Evolutionary conservation across 1,140 invertebrate genomes (phyloP), one percentile per base, ranked within the genome.

Genomic region (Ephestia elutella): DNA sequence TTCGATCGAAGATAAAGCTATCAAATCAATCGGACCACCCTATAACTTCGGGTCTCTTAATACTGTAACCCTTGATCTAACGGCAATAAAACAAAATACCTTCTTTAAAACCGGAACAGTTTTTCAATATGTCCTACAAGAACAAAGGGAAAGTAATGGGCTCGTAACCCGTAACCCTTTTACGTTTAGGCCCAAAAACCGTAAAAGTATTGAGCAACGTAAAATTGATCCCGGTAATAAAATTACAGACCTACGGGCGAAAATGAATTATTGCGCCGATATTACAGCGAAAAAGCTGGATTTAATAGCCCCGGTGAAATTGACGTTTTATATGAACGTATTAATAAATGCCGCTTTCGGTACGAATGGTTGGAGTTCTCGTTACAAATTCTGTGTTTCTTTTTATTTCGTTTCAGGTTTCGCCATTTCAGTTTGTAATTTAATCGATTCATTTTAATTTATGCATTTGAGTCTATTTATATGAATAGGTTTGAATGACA

Each of bases 131-230:
- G 63, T 63, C 55, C 58, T 60, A 68, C 59, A 63, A 70, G 66
- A 60, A 75, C 66, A 66, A 73, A 73, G 50, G 55, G 53, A 20
- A 65, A 64, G 68, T 68, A 68, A 73, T 60, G 59, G 56, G 55
- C 48, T 63, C 54, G 63, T 72, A 69, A 32, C 30, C 58, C 48
- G 65, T 68, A 75, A 76, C 72, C 72, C 74, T 75, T 78, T 71
- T 71, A 75, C 69, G 65, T 61, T 76, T 73, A 70, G 69, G 63
- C 63, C 70, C 70, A 69, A 79, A 67, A 71, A 65, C 72, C 70
- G 66, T 79, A 77, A 77, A 76, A 73, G 74, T 77, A 77, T 79
- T 65, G 69, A 72, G 68, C 70, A 65, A 71, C 76, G 70, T 79
- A 79, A 79, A 79, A 73, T 75, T 76, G 68, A 76, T 74, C 73